These are phyloP conservation scores for Hippocampus guttulatus DNA, from an alignment of 2,113 vertebrate genomes.

Conservation along the genomic window DNA sequence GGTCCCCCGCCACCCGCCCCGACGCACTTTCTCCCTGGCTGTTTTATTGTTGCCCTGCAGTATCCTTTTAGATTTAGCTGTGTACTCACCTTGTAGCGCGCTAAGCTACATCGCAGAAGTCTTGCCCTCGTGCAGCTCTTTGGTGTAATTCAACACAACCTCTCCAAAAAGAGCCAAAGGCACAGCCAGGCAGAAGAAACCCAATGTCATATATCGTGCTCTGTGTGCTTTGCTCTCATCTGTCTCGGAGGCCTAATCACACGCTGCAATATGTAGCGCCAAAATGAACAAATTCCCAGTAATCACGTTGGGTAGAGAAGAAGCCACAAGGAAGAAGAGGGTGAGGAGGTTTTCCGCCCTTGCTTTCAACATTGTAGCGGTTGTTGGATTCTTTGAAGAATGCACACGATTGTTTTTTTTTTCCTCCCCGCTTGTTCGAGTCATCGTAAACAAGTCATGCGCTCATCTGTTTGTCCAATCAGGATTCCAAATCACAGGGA, in stretches of 20 bases:
- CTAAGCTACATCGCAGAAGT: conserved; percentile 20
- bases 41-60: conserved; percentile 45
- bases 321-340: conserved; percentile 15
- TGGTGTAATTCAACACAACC: conserved; percentile 10
- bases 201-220: conserved; percentile 5
- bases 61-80: conserved; percentile 32
- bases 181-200: background rate
- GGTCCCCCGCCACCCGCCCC: background rate
- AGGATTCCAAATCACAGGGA: too few species aligned
- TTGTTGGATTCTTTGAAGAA: too few species aligned
- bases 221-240: conserved; percentile 18
- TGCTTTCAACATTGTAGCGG: conserved; percentile 9
- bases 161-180: conserved; percentile 10
- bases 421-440: too few species aligned
- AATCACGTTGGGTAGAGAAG: conserved; percentile 26
- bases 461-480: too few species aligned
- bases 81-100: conserved; percentile 23
- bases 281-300: conserved; percentile 36
- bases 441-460: too few species aligned
- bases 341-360: conserved; percentile 17
- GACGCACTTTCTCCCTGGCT: conserved; percentile 7
- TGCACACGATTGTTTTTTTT: too few species aligned
- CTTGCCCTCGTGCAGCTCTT: conserved; percentile 14
- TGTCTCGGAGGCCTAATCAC: conserved; percentile 46
- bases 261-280: conserved; percentile 36